Conservation (phyloP, 2,797 vertebrate genomes). For the Spea hammondii region DNA sequence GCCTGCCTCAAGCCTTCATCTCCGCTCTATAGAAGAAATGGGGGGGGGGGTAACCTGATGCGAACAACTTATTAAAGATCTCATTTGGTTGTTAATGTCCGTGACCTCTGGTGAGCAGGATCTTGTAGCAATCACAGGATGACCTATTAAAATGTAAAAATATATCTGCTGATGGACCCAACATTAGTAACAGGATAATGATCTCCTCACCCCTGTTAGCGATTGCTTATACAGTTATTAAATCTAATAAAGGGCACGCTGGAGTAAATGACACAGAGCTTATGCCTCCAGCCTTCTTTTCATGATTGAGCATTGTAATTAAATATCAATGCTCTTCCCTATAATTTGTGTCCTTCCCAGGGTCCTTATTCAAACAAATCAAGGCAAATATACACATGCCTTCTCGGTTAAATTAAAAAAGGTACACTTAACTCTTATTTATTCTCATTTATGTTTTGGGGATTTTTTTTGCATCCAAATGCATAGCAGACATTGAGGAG, state of each 20-base stretch:
- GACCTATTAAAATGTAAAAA: constrained; percentile 51
- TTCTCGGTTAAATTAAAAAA: no score
- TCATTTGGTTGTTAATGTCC: constrained; percentile 30
- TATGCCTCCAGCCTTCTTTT: constrained; percentile 33
- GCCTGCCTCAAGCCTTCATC: background rate
- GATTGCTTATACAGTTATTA: constrained; percentile 33
- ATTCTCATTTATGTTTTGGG: no score
- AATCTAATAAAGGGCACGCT: constrained; percentile 11
- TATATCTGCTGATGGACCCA: constrained; percentile 33
- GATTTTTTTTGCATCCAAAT: no score
- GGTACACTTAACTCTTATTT: no score
- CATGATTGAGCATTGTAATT: constrained; percentile 40
- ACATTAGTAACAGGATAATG: constrained; percentile 44
- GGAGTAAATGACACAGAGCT: constrained; percentile 15
- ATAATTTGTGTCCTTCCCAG: no score
- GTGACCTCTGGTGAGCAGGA: constrained; percentile 35
- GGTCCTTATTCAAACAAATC: no score
- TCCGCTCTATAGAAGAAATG: constrained; percentile 24
- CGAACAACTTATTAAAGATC: constrained; percentile 30
- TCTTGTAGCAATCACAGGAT: constrained; percentile 35
- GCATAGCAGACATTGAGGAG: no score
- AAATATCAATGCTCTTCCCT: constrained; percentile 28
- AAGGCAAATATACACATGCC: no score
- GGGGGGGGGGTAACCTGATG: constrained; percentile 20
- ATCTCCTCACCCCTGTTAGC: constrained; percentile 4